Percentiles rank a stretch among this genome's conserved stretches.
Conservation (phyloP, 2,797 vertebrate genomes). For the Myotis myotis region DNA sequence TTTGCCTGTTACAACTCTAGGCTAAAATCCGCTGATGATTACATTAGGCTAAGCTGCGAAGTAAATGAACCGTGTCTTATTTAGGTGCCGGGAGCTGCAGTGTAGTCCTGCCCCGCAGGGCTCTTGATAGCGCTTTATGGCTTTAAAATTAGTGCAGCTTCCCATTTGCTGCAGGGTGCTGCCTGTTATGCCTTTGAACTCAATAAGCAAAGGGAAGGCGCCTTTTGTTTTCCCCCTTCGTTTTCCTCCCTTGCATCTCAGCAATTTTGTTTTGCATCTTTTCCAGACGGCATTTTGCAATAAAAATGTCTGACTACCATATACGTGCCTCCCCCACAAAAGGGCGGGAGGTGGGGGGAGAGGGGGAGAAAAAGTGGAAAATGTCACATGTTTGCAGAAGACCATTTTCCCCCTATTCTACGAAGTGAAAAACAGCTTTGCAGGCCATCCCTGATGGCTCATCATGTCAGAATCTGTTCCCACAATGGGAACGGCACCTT, state of each 20-base stretch:
- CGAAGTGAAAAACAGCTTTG: conserved; percentile 59
- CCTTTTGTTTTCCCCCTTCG: conserved; percentile 77
- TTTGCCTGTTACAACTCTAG: conserved; percentile 88
- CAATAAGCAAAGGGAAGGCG: conserved; percentile 89
- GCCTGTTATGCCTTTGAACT: conserved; percentile 90
- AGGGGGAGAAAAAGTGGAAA: background rate
- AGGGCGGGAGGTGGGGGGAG: no score
- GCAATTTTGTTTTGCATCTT: conserved; percentile 89
- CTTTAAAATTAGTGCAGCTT: conserved; percentile 91
- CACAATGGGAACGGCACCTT: background rate
- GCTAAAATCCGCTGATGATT: conserved; percentile 88
- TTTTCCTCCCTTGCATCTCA: conserved; percentile 79
- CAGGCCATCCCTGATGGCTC: background rate
- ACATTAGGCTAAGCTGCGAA: conserved; percentile 91
- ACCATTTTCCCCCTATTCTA: background rate
- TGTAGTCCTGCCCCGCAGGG: conserved; percentile 88
- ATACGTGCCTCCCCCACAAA: conserved; percentile 29
- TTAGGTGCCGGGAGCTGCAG: conserved; percentile 89
- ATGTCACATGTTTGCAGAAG: background rate
- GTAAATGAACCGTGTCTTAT: conserved; percentile 91
- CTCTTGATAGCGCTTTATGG: conserved; percentile 89
- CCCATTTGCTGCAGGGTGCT: conserved; percentile 88
- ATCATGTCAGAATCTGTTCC: background rate
- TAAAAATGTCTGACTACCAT: conserved; percentile 86
- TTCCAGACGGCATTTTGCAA: conserved; percentile 86